Base-by-base conservation (phyloP, 2,797 vertebrate species). In the Zalophus californianus region DNA sequence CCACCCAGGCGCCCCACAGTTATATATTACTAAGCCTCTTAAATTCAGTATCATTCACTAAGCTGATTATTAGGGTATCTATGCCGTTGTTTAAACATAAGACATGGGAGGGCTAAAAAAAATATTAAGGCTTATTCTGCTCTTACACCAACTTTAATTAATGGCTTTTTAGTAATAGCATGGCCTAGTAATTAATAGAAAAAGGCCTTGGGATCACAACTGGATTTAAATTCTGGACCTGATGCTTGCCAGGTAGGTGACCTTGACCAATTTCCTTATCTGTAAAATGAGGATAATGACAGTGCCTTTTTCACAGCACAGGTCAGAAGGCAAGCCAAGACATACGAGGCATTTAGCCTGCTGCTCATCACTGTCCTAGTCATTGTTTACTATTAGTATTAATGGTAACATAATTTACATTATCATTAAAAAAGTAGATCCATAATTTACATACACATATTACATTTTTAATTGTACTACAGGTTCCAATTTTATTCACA, bases 11-110 rank as follows among this genome's bases (percentile, higher is more conserved):
- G 9, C 7, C 44, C 44, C 44, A 9, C 27, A 12, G 7, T 72
- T 84, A 32, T 62, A 0, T 44, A 77, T 82, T 68, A 86, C 20
- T 23, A 62, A 60, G 52, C 6, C 9, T 87, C 54, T 92, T 68
- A 97, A 50, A 27, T 73, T 91, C 15, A 25, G 23, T 56, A 58
- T 80, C 44, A 62, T 79, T 86, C 41, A 90, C 70, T 90, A 85
- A 82, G 62, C 82, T 87, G 50, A 72, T 88, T 92, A 64, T 84
- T n/a, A 86, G 27, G 20, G 58, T 68, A 54, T 23, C 18, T 58
- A 23, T 82, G 72, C 41, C 78, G 85, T 8, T 82, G 48, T 23
- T 88, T 56, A 87, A 91, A 80, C 27, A 23, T 80, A 77, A 1
- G 77, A 58, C 1, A 77, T 5, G 25, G 4, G 15, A 88, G 10